Conservation (phyloP, 2,797 vertebrate species). For the Phyllotis vaccarum region DNA sequence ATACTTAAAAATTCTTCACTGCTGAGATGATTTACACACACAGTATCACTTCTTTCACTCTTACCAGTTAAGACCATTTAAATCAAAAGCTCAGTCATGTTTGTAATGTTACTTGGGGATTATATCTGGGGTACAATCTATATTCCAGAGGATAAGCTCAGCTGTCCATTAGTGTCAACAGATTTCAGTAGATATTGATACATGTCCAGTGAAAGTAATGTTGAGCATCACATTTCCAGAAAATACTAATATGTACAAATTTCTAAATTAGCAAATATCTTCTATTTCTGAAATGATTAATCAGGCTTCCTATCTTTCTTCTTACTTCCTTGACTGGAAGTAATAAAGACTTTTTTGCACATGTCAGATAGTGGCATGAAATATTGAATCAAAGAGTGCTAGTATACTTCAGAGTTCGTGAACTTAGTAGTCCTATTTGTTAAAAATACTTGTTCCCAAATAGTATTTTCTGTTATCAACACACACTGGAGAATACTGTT, state of each 20-base stretch:
- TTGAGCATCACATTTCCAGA: not conserved
- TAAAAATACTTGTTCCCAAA: not conserved
- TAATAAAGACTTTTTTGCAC: not conserved
- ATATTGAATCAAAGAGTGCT: not conserved
- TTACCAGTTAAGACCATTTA: not conserved
- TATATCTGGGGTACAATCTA: too few species aligned
- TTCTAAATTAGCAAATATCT: not conserved
- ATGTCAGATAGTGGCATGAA: not conserved
- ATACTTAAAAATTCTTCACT: not conserved
- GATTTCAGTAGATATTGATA: not conserved
- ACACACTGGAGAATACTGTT: not conserved
- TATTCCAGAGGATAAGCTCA: not conserved
- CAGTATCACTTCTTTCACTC: not conserved
- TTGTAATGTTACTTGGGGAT: not conserved
- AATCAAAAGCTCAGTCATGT: not conserved
- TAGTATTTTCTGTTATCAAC: not conserved
- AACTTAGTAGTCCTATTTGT: not conserved
- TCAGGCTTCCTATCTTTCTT: not conserved
- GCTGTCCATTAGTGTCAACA: not conserved
- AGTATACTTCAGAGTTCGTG: not conserved
- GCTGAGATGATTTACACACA: not conserved
- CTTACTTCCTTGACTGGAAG: not conserved
- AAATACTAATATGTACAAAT: conserved; percentile 24
- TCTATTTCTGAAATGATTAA: not conserved
- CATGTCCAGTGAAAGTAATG: not conserved